These are phyloP conservation scores for Scopus umbretta DNA, from an alignment of 2,113 vertebrate species.

Conservation along the genomic window DNA sequence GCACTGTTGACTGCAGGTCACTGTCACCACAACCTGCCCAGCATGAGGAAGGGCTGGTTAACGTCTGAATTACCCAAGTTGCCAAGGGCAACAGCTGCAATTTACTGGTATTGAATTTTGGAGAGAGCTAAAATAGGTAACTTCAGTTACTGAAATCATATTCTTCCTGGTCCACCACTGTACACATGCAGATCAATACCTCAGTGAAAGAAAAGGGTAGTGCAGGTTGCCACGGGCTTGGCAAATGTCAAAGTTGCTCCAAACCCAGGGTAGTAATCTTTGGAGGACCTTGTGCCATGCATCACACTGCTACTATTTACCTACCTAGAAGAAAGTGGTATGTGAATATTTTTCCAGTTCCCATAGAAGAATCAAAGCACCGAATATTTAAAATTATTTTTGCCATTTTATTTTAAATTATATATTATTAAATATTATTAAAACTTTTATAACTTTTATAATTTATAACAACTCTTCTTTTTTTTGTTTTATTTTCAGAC, in stretches of 20 bases:
- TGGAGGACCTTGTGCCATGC: neutral
- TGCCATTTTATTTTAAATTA: neutral
- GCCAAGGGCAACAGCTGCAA: neutral
- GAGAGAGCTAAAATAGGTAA: neutral
- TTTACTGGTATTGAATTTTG: neutral
- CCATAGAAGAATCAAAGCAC: neutral
- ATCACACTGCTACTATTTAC: neutral
- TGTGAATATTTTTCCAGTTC: neutral
- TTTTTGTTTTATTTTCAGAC: neutral
- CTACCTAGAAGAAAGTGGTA: neutral
- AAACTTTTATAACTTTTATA: neutral
- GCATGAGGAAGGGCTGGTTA: too few species aligned
- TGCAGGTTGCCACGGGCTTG: neutral
- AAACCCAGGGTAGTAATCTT: neutral
- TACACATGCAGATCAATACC: neutral
- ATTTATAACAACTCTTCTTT: neutral
- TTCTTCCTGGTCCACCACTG: neutral
- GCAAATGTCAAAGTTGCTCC: neutral
- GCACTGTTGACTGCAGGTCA: neutral
- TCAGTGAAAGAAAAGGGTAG: neutral
- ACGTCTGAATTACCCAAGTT: neutral
- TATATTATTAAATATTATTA: neutral
- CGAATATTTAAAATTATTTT: neutral
- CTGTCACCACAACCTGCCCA: neutral
- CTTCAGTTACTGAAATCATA: neutral